These are phyloP conservation scores for Papilio gigon DNA, from an alignment of 2,888 invertebrate species.

Conservation along the genomic window DNA sequence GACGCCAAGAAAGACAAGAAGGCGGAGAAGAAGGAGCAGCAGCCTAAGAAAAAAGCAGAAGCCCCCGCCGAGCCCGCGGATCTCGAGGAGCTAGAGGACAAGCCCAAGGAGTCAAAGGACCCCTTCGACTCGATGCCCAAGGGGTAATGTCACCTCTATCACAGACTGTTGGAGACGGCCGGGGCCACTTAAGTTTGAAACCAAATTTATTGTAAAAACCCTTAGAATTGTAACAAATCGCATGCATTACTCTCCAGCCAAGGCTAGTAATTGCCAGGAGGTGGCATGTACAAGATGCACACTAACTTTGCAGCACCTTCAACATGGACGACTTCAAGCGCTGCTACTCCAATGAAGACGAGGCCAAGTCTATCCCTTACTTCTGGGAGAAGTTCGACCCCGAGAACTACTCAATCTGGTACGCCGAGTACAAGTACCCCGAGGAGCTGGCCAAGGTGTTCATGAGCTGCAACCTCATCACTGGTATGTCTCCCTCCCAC, in stretches of 20 bases:
- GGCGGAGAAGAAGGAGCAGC: slow-evolving; percentile 71
- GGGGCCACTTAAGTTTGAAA: too few species aligned
- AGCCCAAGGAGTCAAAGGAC: slow-evolving; percentile 93
- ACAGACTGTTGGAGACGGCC: too few species aligned
- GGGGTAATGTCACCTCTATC: slow-evolving; percentile 79
- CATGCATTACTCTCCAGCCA: too few species aligned
- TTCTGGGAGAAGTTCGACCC: slow-evolving; percentile 99
- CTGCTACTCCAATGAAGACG: slow-evolving; percentile 98
- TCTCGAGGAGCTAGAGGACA: slow-evolving; percentile 84
- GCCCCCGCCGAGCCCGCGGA: slow-evolving; percentile 77
- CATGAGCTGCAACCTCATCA: slow-evolving; percentile 99
- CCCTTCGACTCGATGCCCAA: slow-evolving; percentile 95
- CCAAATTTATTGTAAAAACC: too few species aligned
- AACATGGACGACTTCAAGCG: slow-evolving; percentile 99
- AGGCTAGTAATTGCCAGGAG: too few species aligned
- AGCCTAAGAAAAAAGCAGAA: slow-evolving; percentile 67
- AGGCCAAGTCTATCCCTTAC: slow-evolving; percentile 95
- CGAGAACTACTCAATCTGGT: slow-evolving; percentile 98
- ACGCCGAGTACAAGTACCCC: slow-evolving; percentile 97
- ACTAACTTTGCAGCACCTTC: slow-evolving; percentile 86
- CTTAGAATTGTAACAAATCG: too few species aligned
- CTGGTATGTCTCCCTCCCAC: slow-evolving; percentile 85
- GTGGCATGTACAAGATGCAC: too few species aligned
- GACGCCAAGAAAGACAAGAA: slow-evolving; percentile 74
- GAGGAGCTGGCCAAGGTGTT: slow-evolving; percentile 95